Conservation (phyloP, 2,113 vertebrate genomes). For the Machaerirhynchus nigripectus region DNA sequence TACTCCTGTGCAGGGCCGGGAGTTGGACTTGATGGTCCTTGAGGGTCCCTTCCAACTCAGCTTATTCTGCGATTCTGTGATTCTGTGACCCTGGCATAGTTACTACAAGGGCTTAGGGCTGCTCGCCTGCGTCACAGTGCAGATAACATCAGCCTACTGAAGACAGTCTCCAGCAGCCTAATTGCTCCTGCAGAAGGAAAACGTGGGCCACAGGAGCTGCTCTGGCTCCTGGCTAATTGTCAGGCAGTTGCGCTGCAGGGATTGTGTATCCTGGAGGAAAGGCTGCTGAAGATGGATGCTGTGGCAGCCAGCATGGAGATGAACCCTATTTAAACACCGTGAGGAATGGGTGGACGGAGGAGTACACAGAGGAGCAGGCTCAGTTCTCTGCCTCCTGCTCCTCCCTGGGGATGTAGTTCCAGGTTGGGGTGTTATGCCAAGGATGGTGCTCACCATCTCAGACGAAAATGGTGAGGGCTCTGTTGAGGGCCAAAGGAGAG, state of each 20-base stretch:
- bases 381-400: background rate
- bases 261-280: background rate
- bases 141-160: conserved; percentile 29
- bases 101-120: background rate
- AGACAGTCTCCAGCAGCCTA: background rate
- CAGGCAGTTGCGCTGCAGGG: background rate
- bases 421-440: background rate
- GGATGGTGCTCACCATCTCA: background rate
- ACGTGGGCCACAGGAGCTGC: background rate
- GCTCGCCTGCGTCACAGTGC: background rate
- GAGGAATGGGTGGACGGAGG: background rate
- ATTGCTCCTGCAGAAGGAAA: conserved; percentile 18
- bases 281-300: background rate
- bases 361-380: background rate
- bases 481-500: background rate
- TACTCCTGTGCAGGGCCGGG: background rate
- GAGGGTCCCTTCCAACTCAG: background rate
- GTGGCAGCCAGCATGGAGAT: background rate
- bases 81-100: conserved; percentile 37
- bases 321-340: background rate
- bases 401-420: background rate
- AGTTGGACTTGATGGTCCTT: background rate
- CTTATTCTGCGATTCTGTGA: background rate
- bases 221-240: background rate
- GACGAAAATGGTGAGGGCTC: background rate